Base-by-base conservation (phyloP, 1,140 invertebrate species). In the Neodiprion virginianus region DNA sequence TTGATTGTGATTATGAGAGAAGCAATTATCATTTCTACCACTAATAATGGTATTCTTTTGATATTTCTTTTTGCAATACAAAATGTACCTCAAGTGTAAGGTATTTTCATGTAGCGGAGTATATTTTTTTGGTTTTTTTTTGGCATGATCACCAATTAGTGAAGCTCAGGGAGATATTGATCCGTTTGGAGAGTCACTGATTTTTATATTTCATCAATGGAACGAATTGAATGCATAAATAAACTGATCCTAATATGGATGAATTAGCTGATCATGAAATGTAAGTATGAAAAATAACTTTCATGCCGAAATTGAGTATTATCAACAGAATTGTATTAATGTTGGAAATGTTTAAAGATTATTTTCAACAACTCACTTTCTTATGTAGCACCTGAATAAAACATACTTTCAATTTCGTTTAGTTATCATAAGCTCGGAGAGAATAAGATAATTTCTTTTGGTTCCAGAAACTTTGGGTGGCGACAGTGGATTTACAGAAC, bases 401-500 rank as follows among this genome's bases (percentile, higher is more conserved):
- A 40, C 5, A 40, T 40, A 40, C 5, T 40, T 40, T 40, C 28
- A 40, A 40, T 40, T 40, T 40, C 28, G 5, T 40, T 40, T 40
- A 40, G 28, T 40, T 5, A 40, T 40, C 28, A 40, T 40, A 40
- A 40, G 5, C 28, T 40, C 2, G 1, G 28, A 40, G 28, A 40
- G 5, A 40, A 40, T 40, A 40, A 40, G 5, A 40, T 40, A 40
- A 40, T 40, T 40, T 40, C 28, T 40, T 40, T 40, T 61, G 4
- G 61, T 79, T 82, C 4, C 72, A 89, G 88, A 85, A 80, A 81
- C 82, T n/a, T 77, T 86, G 8, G 82, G 82, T 71, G 82, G 83
- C 75, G 86, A 87, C 72, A 86, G 83, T 74, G 84, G 83, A 28
- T 88, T 86, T 73, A 82, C 81, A 21, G 87, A 88, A 74, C 79